Percentiles rank a stretch among this genome's conserved stretches.
phyloP scores from a whole-genome alignment of 2,888 invertebrate genomes.

The Ceramica pisi region DNA sequence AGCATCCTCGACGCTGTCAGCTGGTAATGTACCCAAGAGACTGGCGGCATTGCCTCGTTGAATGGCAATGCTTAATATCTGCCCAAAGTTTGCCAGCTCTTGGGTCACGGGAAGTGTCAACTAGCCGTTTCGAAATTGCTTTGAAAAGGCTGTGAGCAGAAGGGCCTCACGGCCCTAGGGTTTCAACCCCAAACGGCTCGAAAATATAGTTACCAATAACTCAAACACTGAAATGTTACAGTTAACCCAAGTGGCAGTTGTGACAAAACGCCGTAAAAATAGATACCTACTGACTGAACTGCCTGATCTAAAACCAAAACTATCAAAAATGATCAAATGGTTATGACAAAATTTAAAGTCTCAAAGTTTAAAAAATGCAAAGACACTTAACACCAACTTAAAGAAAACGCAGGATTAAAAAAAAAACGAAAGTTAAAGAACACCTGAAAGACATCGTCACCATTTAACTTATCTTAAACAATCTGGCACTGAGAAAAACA shows the following conservation, averaged over 20 bases:
- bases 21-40: too few species aligned
- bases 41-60: too few species aligned
- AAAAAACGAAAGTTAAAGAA: slow-evolving; percentile 9
- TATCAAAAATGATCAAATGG: not conserved
- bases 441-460: not conserved
- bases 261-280: not conserved
- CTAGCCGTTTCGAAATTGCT: too few species aligned
- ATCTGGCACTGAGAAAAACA: not conserved
- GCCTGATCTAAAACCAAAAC: not conserved
- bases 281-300: not conserved
- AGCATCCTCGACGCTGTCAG: too few species aligned
- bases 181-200: too few species aligned
- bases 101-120: too few species aligned
- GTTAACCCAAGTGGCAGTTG: not conserved
- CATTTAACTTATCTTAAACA: slow-evolving; percentile 5
- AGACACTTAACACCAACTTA: not conserved
- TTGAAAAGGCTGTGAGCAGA: too few species aligned
- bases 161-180: too few species aligned
- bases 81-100: too few species aligned
- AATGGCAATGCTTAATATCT: too few species aligned
- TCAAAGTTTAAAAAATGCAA: not conserved
- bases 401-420: not conserved
- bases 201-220: too few species aligned
- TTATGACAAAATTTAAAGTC: not conserved
- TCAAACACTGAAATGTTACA: too few species aligned